phyloP scores from a whole-genome alignment of 1,140 invertebrate species.

The Phenacoccus solenopsis region DNA sequence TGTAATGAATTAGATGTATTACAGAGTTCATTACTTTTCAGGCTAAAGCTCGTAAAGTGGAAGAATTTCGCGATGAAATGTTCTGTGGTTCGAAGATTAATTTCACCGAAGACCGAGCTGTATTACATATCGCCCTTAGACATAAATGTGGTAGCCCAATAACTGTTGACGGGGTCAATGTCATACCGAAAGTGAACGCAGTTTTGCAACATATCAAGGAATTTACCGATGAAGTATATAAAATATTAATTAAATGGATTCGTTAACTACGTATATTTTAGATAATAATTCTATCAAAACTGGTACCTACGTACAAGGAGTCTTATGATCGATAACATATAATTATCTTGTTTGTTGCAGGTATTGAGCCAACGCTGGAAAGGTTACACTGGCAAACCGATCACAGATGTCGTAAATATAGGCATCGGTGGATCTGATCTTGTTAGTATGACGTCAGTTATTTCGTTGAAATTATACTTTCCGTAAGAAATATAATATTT shows the following conservation, averaged over 20 bases:
- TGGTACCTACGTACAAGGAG: no score
- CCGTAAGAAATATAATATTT: no score
- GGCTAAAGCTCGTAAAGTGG: constrained; percentile 71
- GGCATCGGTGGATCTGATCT: constrained; percentile 99
- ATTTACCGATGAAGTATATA: constrained; percentile 62
- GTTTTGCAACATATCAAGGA: constrained; percentile 92
- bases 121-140: constrained; percentile 86
- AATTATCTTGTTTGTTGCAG: constrained; percentile 26
- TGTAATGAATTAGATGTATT: no score
- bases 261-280: neutral
- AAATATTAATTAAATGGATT: constrained; percentile 24
- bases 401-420: constrained; percentile 98
- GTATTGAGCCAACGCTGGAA: constrained; percentile 60
- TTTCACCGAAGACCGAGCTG: constrained; percentile 92
- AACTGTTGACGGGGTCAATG: constrained; percentile 76
- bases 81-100: constrained; percentile 92
- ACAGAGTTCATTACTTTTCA: constrained; percentile 32
- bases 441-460: constrained; percentile 35
- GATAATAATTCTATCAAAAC: no score
- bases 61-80: constrained; percentile 80
- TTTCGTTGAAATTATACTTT: neutral
- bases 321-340: constrained; percentile 20
- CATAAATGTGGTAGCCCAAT: constrained; percentile 71
- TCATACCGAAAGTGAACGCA: constrained; percentile 83
- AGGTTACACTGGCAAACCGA: constrained; percentile 86